A percentile compares a stretch with the other conserved stretches of the same genome.
Evolutionary conservation across 2,113 vertebrate genomes (phyloP).

Genomic region (Mellivora capensis): DNA sequence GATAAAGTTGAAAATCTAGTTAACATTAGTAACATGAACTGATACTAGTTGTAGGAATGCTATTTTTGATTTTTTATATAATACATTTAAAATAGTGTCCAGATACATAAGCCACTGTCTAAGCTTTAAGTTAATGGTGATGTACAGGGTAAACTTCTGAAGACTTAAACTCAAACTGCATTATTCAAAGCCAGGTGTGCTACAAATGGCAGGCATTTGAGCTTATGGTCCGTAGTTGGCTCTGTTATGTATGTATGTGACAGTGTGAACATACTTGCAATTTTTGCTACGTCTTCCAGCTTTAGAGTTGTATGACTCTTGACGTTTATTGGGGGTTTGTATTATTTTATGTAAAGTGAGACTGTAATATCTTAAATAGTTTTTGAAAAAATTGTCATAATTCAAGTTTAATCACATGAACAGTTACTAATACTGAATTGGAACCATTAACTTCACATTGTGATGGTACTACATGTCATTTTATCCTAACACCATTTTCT

Average conservation of each 20-base stretch:
- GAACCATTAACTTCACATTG: neutral
- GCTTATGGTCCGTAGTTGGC: neutral
- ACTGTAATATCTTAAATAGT: neutral
- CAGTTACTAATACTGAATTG: neutral
- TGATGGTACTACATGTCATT: neutral
- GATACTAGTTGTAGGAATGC: neutral
- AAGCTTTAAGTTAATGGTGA: neutral
- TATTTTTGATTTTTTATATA: neutral
- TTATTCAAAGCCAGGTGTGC: neutral
- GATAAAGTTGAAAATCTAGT: neutral
- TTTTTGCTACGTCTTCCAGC: neutral
- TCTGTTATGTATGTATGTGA: neutral
- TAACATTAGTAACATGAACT: neutral
- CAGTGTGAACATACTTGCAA: neutral
- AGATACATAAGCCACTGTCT: neutral
- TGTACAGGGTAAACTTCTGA: neutral
- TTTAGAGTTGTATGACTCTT: constrained; percentile 1
- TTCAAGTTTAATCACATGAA: neutral
- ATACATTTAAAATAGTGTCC: neutral
- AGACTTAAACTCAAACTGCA: neutral
- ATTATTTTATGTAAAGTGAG: neutral
- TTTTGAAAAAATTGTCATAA: neutral
- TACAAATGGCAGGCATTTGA: neutral
- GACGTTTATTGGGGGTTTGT: neutral
- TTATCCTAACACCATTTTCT: neutral